phyloP scores from a whole-genome alignment of 2,797 vertebrate genomes.

The Falco columbarius region DNA sequence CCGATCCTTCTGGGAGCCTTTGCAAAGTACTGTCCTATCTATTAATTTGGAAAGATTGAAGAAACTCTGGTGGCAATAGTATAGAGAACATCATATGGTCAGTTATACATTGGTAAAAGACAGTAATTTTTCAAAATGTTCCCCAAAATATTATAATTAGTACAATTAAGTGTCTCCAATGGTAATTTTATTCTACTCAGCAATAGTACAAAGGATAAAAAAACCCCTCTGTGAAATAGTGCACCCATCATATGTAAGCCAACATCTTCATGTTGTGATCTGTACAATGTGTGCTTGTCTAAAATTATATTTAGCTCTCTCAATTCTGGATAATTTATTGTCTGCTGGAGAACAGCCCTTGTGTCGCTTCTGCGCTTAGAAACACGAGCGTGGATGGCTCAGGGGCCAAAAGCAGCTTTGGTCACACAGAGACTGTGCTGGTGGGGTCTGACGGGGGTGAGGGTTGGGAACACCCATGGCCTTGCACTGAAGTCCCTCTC shows the following conservation, averaged over 20 bases:
- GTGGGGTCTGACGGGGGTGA: accelerated
- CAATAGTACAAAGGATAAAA: not conserved
- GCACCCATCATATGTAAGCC: not conserved
- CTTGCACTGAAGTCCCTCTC: not conserved
- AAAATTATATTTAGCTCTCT: not conserved
- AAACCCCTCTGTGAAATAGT: not conserved
- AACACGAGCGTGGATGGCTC: not conserved
- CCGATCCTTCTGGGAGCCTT: not conserved
- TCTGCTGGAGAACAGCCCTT: not conserved
- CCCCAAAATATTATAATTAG: conserved; percentile 27
- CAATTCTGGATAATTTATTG: not conserved
- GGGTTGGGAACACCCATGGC: not conserved
- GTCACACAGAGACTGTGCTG: accelerated
- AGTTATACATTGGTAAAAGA: not conserved
- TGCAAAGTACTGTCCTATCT: not conserved
- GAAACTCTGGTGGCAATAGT: not conserved
- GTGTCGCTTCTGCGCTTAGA: not conserved
- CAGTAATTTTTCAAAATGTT: conserved; percentile 26
- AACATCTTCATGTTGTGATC: not conserved
- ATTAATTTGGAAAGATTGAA: not conserved
- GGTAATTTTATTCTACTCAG: conserved; percentile 1
- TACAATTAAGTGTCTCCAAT: conserved; percentile 6
- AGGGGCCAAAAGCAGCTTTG: not conserved
- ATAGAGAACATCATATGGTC: not conserved
- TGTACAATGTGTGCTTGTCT: not conserved